A percentile compares a stretch with the other conserved stretches of the same genome.
Conservation (phyloP, 2,888 invertebrate species). For the Steinernema hermaphroditum region DNA sequence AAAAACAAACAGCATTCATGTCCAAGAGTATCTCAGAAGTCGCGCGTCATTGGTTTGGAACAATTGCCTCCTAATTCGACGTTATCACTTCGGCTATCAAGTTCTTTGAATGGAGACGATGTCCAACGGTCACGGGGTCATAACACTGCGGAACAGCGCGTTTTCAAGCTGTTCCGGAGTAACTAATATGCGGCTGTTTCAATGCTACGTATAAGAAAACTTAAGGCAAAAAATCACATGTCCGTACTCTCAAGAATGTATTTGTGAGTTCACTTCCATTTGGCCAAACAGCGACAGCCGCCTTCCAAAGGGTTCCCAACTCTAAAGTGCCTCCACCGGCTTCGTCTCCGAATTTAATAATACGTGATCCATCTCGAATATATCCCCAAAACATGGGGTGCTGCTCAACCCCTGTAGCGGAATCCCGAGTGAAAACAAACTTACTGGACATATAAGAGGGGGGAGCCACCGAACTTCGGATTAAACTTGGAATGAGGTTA, state of each 20-base stretch:
- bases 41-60: conserved; percentile 29
- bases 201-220: background rate
- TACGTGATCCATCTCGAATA: too few species aligned
- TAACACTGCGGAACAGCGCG: background rate
- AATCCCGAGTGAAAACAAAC: too few species aligned
- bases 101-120: background rate
- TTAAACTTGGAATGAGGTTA: too few species aligned
- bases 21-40: conserved; percentile 22
- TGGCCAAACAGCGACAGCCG: conserved; percentile 25
- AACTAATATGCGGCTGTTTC: conserved; percentile 2
- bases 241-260: conserved; percentile 10
- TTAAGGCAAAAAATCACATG: conserved; percentile 9
- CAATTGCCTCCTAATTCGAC: conserved; percentile 22
- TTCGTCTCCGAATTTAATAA: too few species aligned
- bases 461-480: too few species aligned
- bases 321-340: conserved; percentile 12
- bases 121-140: background rate
- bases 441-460: too few species aligned
- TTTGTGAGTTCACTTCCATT: background rate
- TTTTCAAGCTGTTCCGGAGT: background rate
- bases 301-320: background rate
- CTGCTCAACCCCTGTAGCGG: too few species aligned
- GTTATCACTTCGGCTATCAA: conserved; percentile 25
- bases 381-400: too few species aligned
- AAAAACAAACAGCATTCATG: conserved; percentile 19